Percentiles rank a stretch among this genome's conserved stretches.
These are phyloP conservation scores for Drosophila suzukii DNA, from an alignment of 1,140 invertebrate genomes.

Conservation along the genomic window DNA sequence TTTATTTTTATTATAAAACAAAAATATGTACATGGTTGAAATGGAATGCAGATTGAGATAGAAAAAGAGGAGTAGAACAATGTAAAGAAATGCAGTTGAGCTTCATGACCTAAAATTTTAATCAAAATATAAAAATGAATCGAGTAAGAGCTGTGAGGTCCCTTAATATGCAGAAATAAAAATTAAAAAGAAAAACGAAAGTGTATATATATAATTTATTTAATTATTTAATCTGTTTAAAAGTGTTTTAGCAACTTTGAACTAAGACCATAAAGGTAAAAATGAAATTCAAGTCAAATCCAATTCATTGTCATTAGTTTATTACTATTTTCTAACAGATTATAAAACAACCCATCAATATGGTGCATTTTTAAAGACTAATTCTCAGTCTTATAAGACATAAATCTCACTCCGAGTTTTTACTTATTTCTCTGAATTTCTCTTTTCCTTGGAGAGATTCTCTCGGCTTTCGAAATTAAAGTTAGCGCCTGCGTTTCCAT, in stretches of 20 bases:
- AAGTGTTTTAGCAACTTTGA: too few species aligned
- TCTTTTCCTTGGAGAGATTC: conserved; percentile 30
- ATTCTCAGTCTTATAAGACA: background rate
- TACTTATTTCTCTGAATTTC: background rate
- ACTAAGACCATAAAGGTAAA: too few species aligned
- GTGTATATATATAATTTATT: too few species aligned
- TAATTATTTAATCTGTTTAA: too few species aligned
- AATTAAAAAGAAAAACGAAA: background rate
- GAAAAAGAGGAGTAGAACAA: background rate
- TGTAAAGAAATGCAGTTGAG: conserved; percentile 1
- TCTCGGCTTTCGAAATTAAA: conserved; percentile 28
- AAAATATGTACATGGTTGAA: conserved; percentile 43
- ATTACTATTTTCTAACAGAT: conserved; percentile 16
- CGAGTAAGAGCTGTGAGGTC: background rate
- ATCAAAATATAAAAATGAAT: background rate
- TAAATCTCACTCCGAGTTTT: background rate
- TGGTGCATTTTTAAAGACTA: background rate
- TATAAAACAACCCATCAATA: conserved; percentile 2
- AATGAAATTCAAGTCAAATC: too few species aligned
- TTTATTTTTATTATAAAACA: conserved; percentile 47
- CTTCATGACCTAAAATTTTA: background rate
- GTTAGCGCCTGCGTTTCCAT: conserved; percentile 36
- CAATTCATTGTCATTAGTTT: background rate
- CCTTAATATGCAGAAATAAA: background rate
- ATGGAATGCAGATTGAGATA: conserved; percentile 11